Base-by-base conservation (phyloP, 2,113 vertebrate species). In the Monopterus albus region DNA sequence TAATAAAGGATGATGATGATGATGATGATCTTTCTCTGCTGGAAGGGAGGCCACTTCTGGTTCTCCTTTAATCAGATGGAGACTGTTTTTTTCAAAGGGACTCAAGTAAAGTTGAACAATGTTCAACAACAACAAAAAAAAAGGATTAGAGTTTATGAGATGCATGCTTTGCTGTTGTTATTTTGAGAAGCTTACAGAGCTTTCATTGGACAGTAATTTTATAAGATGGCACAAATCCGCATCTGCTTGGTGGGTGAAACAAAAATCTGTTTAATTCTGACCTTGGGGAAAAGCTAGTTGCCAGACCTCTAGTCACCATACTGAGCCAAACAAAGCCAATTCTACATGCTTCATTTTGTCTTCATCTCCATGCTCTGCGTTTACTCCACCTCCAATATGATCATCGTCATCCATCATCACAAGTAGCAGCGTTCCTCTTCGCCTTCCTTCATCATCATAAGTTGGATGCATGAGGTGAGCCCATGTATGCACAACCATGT, bases 401-500 rank as follows among this genome's bases (percentile, higher is more conserved):
- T 75, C 78, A 53, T 74, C 78, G 72, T 72, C 81, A 63, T 53
- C 73, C 66, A 29, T 52, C 73, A 64, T 64, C 73, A 72, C 2
- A 5, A 52, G 63, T 50, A 31, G 39, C 76, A 60, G 71, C 59
- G 21, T 31, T 73, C 72, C n/a, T 29, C 25, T 17, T 46, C 15
- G 7, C 39, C 40, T 17, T 62, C 73, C 17, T 51, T 51, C 29
- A 39, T 62, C 76, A 66, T 69, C 76, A 76, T 3, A 8, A 59
- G 72, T 46, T 57, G 45, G 71, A 75, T 69, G 29, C 33, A 29
- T 46, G 71, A 90, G 88, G 88, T 87, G 85, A 89, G 88, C 49
- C 10, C 42, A 18, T 53, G 21, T 28, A 50, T 72, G 40, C 21
- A 68, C 26, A 50, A 11, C 11, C 49, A 53, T 52, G 12, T 33